These are phyloP conservation scores for Gymnocheta viridis DNA, from an alignment of 2,888 invertebrate genomes.

Conservation along the genomic window DNA sequence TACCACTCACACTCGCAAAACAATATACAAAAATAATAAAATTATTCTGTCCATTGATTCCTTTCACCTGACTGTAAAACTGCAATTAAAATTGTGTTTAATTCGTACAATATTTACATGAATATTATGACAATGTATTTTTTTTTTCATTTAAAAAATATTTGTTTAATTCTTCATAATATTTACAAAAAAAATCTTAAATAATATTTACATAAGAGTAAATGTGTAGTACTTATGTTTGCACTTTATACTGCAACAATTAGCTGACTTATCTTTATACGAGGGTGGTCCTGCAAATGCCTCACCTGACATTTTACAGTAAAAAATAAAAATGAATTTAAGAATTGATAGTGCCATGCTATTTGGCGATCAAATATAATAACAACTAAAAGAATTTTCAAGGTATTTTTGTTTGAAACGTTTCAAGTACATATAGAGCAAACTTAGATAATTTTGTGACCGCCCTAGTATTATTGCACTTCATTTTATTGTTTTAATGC, in stretches of 20 bases:
- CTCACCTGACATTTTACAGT: background rate
- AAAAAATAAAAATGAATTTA: background rate
- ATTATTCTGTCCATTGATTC: background rate
- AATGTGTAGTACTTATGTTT: background rate
- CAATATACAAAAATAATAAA: background rate
- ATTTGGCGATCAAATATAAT: too few relatives aligned
- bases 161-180: slow-evolving; percentile 25
- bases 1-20: background rate
- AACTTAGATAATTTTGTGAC: background rate
- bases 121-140: slow-evolving; percentile 8
- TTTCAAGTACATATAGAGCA: too few relatives aligned
- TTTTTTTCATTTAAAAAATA: slow-evolving; percentile 29
- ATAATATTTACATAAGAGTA: slow-evolving; percentile 27
- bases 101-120: slow-evolving; percentile 24
- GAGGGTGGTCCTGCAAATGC: background rate
- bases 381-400: too few relatives aligned
- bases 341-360: too few relatives aligned
- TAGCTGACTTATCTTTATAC: background rate
- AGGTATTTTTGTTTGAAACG: too few relatives aligned
- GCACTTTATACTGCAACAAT: background rate
- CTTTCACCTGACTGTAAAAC: background rate
- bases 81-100: background rate
- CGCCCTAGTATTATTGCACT: background rate
- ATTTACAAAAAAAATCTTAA: slow-evolving; percentile 33
- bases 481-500: background rate